These are phyloP conservation scores for Philopotamus ludificatus DNA, from an alignment of 1,140 invertebrate species.

Conservation along the genomic window DNA sequence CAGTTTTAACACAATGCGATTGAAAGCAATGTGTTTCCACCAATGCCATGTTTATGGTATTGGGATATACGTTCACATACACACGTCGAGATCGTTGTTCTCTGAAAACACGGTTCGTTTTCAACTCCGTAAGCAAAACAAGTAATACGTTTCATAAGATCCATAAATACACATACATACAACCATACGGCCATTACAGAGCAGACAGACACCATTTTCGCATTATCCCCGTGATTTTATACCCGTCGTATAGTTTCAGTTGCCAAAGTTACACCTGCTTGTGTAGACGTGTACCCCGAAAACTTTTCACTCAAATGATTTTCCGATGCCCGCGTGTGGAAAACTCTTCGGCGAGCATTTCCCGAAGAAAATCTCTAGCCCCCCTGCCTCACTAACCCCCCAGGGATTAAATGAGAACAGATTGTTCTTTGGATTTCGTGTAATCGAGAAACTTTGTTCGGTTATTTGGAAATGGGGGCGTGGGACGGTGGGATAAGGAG, in stretches of 20 bases:
- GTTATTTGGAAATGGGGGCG: conserved; percentile 30
- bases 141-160: not conserved
- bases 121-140: no score
- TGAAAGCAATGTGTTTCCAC: no score
- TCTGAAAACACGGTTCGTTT: no score
- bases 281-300: conserved; percentile 19
- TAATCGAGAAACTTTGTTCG: conserved; percentile 38
- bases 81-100: no score
- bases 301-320: conserved; percentile 39
- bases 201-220: not conserved
- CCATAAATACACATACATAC: not conserved
- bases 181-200: no score
- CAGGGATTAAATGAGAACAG: conserved; percentile 29
- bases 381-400: not conserved
- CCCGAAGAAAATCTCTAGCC: no score
- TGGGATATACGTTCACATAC: no score
- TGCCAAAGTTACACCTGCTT: conserved; percentile 23
- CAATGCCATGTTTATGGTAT: no score
- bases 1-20: no score
- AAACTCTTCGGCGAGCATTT: conserved; percentile 9
- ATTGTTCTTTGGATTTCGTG: conserved; percentile 37
- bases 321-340: conserved; percentile 25
- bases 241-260: conserved; percentile 16
- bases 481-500: no score
- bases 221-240: conserved; percentile 13